Base-by-base conservation (phyloP, 23 tunicate genomes). In the Styela clava region DNA sequence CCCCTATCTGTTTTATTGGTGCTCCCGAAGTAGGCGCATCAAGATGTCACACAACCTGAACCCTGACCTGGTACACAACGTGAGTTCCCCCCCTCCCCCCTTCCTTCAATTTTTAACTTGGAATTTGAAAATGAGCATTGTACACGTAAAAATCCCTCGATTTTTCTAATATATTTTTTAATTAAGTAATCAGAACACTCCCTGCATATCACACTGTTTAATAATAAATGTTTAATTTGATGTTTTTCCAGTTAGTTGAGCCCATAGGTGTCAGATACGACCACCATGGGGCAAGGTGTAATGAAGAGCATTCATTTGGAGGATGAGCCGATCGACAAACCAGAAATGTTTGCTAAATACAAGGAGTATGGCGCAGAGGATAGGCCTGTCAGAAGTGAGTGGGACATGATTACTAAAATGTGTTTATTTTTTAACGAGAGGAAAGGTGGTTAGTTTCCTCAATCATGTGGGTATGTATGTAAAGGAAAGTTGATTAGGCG, bases 321-420 rank as follows among this genome's bases (percentile, higher is more conserved):
- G 34, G 93, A 79, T 74, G 98, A 93, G 61, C 98, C 98, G 18
- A 30, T 83, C 24, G 36, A 63, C 36, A 80, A 87, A 44, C 67
- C 86, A 1, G 86, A 84, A 31, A 77, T 93, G 21, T 76, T 33
- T 76, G 64, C 35, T 16, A 76, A 76, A 24, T 93, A 69, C 82
- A 87, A 87, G 32, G 91, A 93, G 35, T 83, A 35, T 31, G 56
- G 74, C 86, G 86, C 88, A 26, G 35, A 65, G 31, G 69, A 79
- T 2, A 63, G 98, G 5, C 89, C 89, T 61, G 85, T 93, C 23
- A 36, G 98, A 84, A 89, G 98, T 93, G 32, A 44, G 67, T 44
- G 26, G 51, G 18, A 1, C 32, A 24, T 27, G 70, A 24, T 5
- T 3, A 24, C 18, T 3, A 7, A 7, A 27, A 65, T 27, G 9